Conservation (phyloP, 2,888 invertebrate species). For the Mechanitis mazaeus region DNA sequence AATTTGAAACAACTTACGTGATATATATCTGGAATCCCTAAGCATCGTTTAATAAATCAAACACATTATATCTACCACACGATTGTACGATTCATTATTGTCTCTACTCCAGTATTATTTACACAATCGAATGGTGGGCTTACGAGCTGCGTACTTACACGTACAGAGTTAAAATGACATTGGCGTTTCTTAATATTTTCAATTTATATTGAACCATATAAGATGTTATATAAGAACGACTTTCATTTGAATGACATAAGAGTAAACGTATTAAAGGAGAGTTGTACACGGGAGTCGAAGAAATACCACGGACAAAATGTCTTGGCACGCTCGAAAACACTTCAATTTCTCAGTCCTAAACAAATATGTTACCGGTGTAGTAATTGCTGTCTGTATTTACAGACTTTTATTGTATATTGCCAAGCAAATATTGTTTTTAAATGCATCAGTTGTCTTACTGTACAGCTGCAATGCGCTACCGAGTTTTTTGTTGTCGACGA, state of each 20-base stretch:
- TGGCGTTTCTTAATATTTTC: slow-evolving; percentile 16
- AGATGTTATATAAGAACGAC: slow-evolving; percentile 17
- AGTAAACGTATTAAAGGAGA: slow-evolving; percentile 13
- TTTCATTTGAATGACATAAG: slow-evolving; percentile 12
- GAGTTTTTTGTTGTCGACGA: slow-evolving; percentile 41
- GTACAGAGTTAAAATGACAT: slow-evolving; percentile 24
- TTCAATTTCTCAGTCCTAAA: slow-evolving; percentile 74
- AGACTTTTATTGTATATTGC: slow-evolving; percentile 73
- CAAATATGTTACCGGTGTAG: slow-evolving; percentile 72
- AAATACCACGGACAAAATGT: slow-evolving; percentile 63
- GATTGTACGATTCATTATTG: slow-evolving; percentile 69
- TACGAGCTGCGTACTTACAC: slow-evolving; percentile 38
- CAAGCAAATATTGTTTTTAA: slow-evolving; percentile 71
- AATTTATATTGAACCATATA: slow-evolving; percentile 19
- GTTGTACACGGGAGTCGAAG: slow-evolving; percentile 38
- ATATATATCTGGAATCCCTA: slow-evolving; percentile 37
- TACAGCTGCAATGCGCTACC: slow-evolving; percentile 55
- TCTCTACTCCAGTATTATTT: slow-evolving; percentile 66
- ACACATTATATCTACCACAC: slow-evolving; percentile 58
- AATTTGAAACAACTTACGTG: slow-evolving; percentile 27
- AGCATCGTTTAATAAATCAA: slow-evolving; percentile 67
- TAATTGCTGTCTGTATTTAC: slow-evolving; percentile 74
- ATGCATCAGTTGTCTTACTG: slow-evolving; percentile 68
- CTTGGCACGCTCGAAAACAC: slow-evolving; percentile 70
- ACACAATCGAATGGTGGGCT: slow-evolving; percentile 54